Base-by-base conservation (phyloP, 2,888 invertebrate genomes). In the Lamellibrachia columna region DNA sequence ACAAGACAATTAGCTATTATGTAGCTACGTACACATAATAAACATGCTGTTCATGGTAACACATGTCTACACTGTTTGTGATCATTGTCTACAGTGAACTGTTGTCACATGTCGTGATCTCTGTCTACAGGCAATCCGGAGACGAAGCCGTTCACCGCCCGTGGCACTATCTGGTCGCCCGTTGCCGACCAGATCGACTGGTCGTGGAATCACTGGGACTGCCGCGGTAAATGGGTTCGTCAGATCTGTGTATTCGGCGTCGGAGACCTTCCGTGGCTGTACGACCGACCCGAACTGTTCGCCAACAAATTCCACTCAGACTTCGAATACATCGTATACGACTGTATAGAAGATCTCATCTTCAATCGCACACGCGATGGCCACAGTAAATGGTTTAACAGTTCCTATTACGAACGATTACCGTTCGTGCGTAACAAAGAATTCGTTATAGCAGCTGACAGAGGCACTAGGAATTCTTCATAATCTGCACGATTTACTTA, bases 221-320 rank as follows among this genome's bases (percentile, higher is more conserved):
- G 96, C 93, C 93, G 93, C 22, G 96, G 96, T 2, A 95, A 94
- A 92, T 94, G 93, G 92, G 95, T 95, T 0, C 94, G 95, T 22
- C 94, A 95, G 9, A 94, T 96, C 8, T 96, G 96, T 92, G 94
- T 96, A 0, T 95, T 95, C 92, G 96, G 96, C 0, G 94, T 95
- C 0, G 95, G 95, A 8, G 96, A 94, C 90, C 93, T 96, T 6
- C 93, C 93, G 2, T 94, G 93, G 93, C 94, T 96, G 0, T 91
- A 93, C 1, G 92, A 93, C 7, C 93, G 94, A n/a, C 94, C 94
- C n/a, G 94, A 95, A 90, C 94, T 96, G 11, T 96, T 96, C 93
- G 95, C 95, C n/a, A 96, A 96, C 93, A 96, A 96, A 93, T 95
- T 96, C 93, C 92, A 93, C 92, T 53, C 52, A 53, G 92, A 92